Base-by-base conservation (phyloP, 1,140 invertebrate species). In the Mizuhopecten yessoensis region DNA sequence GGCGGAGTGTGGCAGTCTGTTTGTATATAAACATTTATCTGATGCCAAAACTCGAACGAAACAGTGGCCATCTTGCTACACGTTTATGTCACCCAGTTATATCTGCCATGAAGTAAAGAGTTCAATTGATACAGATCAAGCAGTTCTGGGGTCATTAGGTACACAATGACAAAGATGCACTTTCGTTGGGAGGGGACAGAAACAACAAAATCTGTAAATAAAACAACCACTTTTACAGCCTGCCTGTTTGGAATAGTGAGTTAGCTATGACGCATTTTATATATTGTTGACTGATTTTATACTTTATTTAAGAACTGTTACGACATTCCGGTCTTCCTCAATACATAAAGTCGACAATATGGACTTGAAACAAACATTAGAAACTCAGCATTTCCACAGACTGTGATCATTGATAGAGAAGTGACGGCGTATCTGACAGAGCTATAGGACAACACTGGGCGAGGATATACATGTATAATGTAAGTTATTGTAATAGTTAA, bases 11-110 rank as follows among this genome's bases (percentile, higher is more conserved):
- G 57, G 57, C 23, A n/a, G 23, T 75, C 57, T 75, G 57, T 75
- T 29, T 75, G 57, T 75, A 75, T 75, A 75, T 75, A 75, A 75
- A 75, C 57, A 75, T 75, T 75, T 75, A 75, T 75, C 23, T n/a
- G 57, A 75, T 75, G 57, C 57, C 57, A 75, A 75, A 75, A 75
- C 57, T 75, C 57, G n/a, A 75, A 75, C 23, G 57, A 75, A 75
- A 75, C 57, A 75, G 57, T 9, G 57, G 57, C 57, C 57, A 75
- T 75, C 23, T 75, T 75, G 57, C 23, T 75, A 7, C 29, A 23
- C 29, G 57, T 75, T n/a, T 17, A 75, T 75, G 57, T 75, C 57
- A 29, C 57, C 57, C 57, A 20, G 57, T 29, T 75, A 29, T 75
- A 75, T 17, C 57, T 75, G 57, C 57, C 57, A 23, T 45, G 57